Conservation (phyloP, 1,140 invertebrate genomes). For the Drosophila eugracilis region DNA sequence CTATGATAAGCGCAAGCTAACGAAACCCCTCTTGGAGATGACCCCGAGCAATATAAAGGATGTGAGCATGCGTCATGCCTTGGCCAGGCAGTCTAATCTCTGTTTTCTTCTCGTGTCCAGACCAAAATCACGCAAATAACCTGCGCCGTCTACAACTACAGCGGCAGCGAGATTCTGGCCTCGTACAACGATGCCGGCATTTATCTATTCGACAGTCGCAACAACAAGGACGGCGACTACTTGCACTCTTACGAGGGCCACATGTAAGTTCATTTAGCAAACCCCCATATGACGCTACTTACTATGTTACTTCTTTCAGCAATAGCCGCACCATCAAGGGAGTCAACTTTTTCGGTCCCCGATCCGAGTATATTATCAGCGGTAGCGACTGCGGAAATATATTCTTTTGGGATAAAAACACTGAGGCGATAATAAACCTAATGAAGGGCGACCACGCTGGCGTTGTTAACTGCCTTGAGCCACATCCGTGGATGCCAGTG, state of each 20-base stretch:
- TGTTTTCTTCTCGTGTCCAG: conserved; percentile 21
- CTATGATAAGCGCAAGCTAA: conserved; percentile 89
- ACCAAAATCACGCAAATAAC: conserved; percentile 88
- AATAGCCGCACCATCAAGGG: conserved; percentile 95
- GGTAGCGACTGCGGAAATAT: conserved; percentile 98
- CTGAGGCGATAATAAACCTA: conserved; percentile 94
- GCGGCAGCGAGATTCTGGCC: conserved; percentile 95
- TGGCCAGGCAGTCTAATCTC: conserved; percentile 14
- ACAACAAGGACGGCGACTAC: conserved; percentile 86
- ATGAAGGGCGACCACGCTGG: conserved; percentile 94
- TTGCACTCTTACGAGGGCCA: conserved; percentile 92
- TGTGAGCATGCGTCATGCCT: conserved; percentile 38
- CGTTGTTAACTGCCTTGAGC: conserved; percentile 96
- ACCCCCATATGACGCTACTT: neutral
- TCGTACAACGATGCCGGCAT: conserved; percentile 98
- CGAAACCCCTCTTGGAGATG: conserved; percentile 85
- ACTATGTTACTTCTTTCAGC: conserved; percentile 75
- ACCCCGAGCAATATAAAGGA: conserved; percentile 78
- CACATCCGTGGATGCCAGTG: conserved; percentile 94
- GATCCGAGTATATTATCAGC: conserved; percentile 95
- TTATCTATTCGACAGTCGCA: conserved; percentile 93
- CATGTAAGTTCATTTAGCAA: conserved; percentile 61
- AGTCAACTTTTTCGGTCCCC: conserved; percentile 96
- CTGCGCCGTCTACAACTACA: conserved; percentile 95
- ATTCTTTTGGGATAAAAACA: conserved; percentile 97